phyloP scores from a whole-genome alignment of 2,113 vertebrate species.

The Mesitornis unicolor region DNA sequence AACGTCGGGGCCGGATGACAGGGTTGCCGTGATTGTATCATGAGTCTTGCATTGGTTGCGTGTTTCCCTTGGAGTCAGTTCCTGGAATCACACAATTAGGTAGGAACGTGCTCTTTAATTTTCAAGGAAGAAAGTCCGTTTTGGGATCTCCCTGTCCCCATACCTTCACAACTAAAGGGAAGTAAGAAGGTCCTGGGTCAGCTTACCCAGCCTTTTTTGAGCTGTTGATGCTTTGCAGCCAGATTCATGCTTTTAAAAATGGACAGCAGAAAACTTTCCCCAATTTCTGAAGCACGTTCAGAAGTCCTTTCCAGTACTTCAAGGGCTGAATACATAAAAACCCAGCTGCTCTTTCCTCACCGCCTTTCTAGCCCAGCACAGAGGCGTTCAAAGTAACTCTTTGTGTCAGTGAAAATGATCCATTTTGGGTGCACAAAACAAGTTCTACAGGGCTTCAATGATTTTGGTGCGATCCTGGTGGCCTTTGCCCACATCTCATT shows the following conservation, averaged over 20 bases:
- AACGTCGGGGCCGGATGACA: not conserved
- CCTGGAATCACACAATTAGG: slow-evolving; percentile 64
- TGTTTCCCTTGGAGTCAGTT: slow-evolving; percentile 58
- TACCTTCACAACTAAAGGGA: not conserved
- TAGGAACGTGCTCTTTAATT: slow-evolving; percentile 40
- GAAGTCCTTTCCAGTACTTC: not conserved
- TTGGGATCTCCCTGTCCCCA: not conserved
- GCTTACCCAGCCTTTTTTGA: not conserved
- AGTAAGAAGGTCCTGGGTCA: not conserved
- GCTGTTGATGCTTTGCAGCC: not conserved
- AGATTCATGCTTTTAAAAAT: not conserved
- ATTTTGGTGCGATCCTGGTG: not conserved
- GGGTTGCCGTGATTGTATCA: not conserved
- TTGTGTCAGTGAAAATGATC: not conserved
- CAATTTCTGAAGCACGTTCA: not conserved
- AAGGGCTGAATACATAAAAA: not conserved
- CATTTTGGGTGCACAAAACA: not conserved
- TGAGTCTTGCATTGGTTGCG: slow-evolving; percentile 22
- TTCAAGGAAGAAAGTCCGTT: slow-evolving; percentile 50
- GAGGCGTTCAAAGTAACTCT: not conserved
- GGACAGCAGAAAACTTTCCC: not conserved
- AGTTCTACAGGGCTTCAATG: not conserved
- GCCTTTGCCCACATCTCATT: not conserved
- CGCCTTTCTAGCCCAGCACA: not conserved
- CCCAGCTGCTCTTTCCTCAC: not conserved